Percentiles rank a stretch among this genome's conserved stretches.
These are phyloP conservation scores for Macrostomum lignano DNA, from an alignment of 1,140 invertebrate genomes.

Conservation along the genomic window DNA sequence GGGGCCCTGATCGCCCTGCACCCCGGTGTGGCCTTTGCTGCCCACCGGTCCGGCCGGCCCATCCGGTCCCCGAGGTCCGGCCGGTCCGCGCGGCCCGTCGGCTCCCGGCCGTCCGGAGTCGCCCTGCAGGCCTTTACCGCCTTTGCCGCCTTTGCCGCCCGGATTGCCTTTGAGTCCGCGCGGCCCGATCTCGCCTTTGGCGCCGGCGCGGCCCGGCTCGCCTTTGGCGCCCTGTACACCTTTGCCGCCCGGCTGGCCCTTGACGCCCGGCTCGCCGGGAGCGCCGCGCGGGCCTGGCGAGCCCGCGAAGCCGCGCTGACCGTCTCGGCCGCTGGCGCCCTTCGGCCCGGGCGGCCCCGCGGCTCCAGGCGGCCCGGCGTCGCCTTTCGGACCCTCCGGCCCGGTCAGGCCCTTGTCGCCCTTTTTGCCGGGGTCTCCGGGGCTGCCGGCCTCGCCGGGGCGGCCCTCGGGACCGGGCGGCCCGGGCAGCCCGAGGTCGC, in stretches of 20 bases:
- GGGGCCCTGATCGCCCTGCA: neutral
- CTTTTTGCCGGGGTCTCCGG: neutral
- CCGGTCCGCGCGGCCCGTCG: neutral
- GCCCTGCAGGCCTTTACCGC: neutral
- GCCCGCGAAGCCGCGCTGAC: neutral
- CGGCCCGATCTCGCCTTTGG: neutral
- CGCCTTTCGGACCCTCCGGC: neutral
- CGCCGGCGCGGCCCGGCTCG: neutral
- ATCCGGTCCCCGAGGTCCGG: neutral
- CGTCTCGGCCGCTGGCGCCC: slow-evolving; percentile 4
- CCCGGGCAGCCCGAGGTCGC: slow-evolving; percentile 1
- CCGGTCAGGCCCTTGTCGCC: neutral
- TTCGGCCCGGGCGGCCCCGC: neutral
- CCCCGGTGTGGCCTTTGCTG: slow-evolving; percentile 1
- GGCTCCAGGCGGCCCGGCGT: neutral
- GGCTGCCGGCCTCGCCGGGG: neutral
- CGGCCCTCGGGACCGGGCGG: slow-evolving; percentile 1
- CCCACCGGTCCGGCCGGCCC: neutral
- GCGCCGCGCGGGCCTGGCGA: neutral
- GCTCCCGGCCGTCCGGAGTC: slow-evolving; percentile 4
- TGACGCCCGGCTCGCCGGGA: no score
- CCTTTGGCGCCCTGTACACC: neutral
- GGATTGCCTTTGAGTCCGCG: no score
- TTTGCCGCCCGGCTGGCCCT: no score
- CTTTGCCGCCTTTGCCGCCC: neutral